Conservation (phyloP, 1,140 invertebrate genomes). For the Ceratosolen fusciceps region DNA sequence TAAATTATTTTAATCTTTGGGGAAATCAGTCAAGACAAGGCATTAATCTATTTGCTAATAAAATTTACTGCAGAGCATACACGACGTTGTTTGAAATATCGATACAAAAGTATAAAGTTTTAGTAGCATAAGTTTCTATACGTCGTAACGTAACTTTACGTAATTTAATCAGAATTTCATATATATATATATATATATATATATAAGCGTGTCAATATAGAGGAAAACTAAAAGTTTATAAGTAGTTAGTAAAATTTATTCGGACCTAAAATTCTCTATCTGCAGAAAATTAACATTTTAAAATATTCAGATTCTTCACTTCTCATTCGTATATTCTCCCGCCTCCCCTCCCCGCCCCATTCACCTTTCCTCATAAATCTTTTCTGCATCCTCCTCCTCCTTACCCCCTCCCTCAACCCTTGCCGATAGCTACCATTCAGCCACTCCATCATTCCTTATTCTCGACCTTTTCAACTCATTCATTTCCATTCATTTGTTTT, state of each 20-base stretch:
- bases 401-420: too few relatives aligned
- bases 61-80: neutral
- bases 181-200: too few relatives aligned
- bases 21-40: neutral
- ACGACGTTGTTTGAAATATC: neutral
- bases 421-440: neutral
- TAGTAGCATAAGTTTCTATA: neutral
- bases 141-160: neutral
- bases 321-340: neutral
- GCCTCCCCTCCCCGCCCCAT: neutral
- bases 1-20: neutral
- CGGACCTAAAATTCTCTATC: conserved; percentile 9
- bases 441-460: conserved; percentile 8
- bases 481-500: conserved; percentile 27
- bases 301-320: conserved; percentile 19
- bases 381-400: neutral
- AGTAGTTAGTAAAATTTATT: conserved; percentile 10
- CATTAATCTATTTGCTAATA: neutral
- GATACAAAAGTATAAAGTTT: conserved; percentile 6
- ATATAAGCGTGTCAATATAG: neutral
- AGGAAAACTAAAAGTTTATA: neutral
- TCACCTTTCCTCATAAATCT: neutral
- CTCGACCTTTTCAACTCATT: conserved; percentile 12
- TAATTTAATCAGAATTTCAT: conserved; percentile 18
- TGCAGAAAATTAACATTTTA: conserved; percentile 10